Evolutionary conservation across 1,140 invertebrate species (phyloP).

Genomic region (Ips typographus): DNA sequence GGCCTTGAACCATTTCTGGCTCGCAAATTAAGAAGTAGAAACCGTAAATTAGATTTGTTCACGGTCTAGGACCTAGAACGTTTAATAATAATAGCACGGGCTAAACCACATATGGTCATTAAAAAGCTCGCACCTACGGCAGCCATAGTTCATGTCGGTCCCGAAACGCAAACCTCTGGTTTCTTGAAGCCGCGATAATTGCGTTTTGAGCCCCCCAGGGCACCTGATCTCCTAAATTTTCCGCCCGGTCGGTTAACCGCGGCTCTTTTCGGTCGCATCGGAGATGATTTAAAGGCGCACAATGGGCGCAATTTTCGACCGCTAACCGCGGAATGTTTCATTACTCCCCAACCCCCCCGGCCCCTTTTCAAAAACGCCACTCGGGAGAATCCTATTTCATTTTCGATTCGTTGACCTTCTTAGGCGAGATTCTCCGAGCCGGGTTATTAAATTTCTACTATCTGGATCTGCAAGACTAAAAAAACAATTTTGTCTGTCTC

Average conservation of each 20-base stretch:
- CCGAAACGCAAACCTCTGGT: slow-evolving; percentile 14
- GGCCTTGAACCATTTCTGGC: too few species aligned
- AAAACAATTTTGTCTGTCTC: slow-evolving; percentile 1
- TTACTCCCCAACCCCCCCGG: neutral
- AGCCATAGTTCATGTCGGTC: neutral
- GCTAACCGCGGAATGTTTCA: slow-evolving; percentile 21
- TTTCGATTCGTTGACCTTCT: slow-evolving; percentile 4
- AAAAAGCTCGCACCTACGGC: too few species aligned
- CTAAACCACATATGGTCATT: too few species aligned
- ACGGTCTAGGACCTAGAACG: too few species aligned
- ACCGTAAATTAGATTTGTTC: too few species aligned
- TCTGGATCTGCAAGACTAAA: neutral
- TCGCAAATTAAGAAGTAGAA: too few species aligned
- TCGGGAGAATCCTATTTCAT: neutral
- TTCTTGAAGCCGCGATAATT: slow-evolving; percentile 31
- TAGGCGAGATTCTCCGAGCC: neutral
- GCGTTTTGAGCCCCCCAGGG: slow-evolving; percentile 25
- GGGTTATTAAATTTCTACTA: neutral
- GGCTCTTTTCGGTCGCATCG: slow-evolving; percentile 21
- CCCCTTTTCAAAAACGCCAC: neutral
- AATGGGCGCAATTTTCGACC: slow-evolving; percentile 28
- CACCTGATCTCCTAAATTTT: slow-evolving; percentile 33
- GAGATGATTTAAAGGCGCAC: slow-evolving; percentile 29
- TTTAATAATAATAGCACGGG: too few species aligned
- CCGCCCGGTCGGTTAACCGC: slow-evolving; percentile 22